These are phyloP conservation scores for Arrhamphus sclerolepis DNA, from an alignment of 2,797 vertebrate genomes.

Conservation along the genomic window DNA sequence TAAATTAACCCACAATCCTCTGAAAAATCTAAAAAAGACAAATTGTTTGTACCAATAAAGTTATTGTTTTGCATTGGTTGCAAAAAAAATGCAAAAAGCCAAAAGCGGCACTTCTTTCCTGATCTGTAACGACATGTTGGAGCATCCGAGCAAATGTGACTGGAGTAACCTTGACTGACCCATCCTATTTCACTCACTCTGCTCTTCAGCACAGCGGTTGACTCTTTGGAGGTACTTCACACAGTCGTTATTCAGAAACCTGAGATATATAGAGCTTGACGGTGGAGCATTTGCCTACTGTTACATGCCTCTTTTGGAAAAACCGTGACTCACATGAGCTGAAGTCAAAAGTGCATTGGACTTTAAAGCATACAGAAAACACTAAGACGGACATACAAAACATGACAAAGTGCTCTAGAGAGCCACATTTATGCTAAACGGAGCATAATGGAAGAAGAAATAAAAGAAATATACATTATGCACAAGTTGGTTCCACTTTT, in stretches of 20 bases:
- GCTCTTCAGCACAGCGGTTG: too few species aligned
- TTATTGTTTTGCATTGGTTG: not conserved
- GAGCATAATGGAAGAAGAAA: too few species aligned
- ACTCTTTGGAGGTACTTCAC: not conserved
- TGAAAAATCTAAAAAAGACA: too few species aligned
- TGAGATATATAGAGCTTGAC: slow-evolving; percentile 48
- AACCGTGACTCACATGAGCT: slow-evolving; percentile 16
- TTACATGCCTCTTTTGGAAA: slow-evolving; percentile 23
- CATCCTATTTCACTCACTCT: not conserved
- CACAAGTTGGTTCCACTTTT: too few species aligned
- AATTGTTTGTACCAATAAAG: not conserved
- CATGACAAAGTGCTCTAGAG: not conserved
- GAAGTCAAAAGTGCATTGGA: slow-evolving; percentile 31
- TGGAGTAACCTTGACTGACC: slow-evolving; percentile 26
- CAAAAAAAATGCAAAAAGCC: not conserved
- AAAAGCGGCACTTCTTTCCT: slow-evolving; percentile 2
- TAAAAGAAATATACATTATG: too few species aligned
- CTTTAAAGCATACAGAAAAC: slow-evolving; percentile 30
- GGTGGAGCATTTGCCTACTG: slow-evolving; percentile 27
- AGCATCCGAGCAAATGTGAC: slow-evolving; percentile 6
- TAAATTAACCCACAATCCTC: slow-evolving; percentile 30
- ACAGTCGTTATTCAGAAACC: slow-evolving; percentile 33
- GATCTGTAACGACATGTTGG: slow-evolving; percentile 20
- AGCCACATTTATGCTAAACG: too few species aligned
- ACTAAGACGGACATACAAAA: not conserved